A percentile compares a stretch with the other conserved stretches of the same genome.
Evolutionary conservation across 1,140 invertebrate species (phyloP).

Genomic region (Drosophila santomea): DNA sequence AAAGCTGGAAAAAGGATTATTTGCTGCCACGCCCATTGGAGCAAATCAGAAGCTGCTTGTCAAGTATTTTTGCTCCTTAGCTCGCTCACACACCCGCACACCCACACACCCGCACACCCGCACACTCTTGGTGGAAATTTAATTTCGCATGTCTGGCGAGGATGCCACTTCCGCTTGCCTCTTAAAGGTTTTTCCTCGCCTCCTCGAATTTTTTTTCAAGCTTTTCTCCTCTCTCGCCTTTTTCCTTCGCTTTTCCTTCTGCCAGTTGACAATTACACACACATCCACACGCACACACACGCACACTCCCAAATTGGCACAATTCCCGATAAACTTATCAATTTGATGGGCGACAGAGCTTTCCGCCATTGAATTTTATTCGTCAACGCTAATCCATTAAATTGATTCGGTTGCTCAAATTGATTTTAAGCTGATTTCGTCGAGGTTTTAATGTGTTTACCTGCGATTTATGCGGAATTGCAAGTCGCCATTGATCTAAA

Average conservation of each 20-base stretch:
- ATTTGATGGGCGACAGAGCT: constrained; percentile 65
- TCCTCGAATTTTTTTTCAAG: not conserved
- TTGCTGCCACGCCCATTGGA: constrained; percentile 67
- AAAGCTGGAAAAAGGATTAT: constrained; percentile 65
- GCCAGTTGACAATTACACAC: constrained; percentile 56
- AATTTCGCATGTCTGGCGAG: constrained; percentile 76
- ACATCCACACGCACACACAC: constrained; percentile 13
- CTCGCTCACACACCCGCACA: constrained; percentile 1
- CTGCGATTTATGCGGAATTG: constrained; percentile 57
- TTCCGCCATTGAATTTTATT: constrained; percentile 51
- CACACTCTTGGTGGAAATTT: constrained; percentile 54
- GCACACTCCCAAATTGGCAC: constrained; percentile 67
- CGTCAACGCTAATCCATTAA: constrained; percentile 74
- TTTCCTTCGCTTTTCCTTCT: constrained; percentile 12
- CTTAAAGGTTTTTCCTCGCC: constrained; percentile 53
- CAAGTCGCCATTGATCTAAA: constrained; percentile 18
- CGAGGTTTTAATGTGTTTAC: constrained; percentile 65
- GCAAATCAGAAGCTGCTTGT: constrained; percentile 63
- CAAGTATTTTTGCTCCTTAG: constrained; percentile 27
- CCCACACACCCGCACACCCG: not conserved
- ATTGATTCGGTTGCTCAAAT: constrained; percentile 73
- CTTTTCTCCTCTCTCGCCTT: not conserved
- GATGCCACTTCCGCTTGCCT: constrained; percentile 59
- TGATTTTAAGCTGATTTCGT: constrained; percentile 75
- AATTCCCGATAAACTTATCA: constrained; percentile 79